These are phyloP conservation scores for Procapra przewalskii DNA, from an alignment of 2,113 vertebrate genomes.

Conservation along the genomic window DNA sequence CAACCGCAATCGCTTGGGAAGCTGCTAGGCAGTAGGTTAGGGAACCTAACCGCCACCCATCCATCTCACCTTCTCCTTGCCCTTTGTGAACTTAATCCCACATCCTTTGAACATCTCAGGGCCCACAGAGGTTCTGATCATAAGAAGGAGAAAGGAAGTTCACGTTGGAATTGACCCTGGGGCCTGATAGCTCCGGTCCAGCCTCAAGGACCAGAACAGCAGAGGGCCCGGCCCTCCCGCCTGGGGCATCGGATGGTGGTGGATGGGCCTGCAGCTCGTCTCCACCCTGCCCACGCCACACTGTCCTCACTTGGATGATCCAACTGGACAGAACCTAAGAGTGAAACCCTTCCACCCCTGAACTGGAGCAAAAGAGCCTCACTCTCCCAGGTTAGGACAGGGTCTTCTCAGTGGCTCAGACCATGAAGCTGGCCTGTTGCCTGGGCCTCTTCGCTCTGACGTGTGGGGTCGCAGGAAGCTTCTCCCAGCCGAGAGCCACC, in stretches of 20 bases:
- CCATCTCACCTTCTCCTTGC: constrained; percentile 76
- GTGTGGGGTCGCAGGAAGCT: neutral
- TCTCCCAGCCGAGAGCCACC: neutral
- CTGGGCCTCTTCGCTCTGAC: constrained; percentile 78
- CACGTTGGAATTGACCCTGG: constrained; percentile 92
- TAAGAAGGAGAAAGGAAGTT: constrained; percentile 86
- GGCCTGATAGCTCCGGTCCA: constrained; percentile 88
- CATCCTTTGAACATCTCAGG: constrained; percentile 88
- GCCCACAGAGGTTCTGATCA: constrained; percentile 83
- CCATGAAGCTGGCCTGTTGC: constrained; percentile 89
- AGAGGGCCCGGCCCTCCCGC: constrained; percentile 77
- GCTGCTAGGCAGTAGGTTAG: constrained; percentile 84
- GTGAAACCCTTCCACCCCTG: constrained; percentile 82
- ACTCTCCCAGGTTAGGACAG: constrained; percentile 82
- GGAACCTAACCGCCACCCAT: constrained; percentile 83
- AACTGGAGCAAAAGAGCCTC: constrained; percentile 83
- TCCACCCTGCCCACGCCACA: neutral
- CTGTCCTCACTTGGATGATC: constrained; percentile 74
- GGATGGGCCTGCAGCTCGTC: constrained; percentile 76
- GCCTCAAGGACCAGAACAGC: constrained; percentile 82
- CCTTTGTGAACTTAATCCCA: constrained; percentile 90
- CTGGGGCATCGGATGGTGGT: constrained; percentile 81
- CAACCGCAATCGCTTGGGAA: constrained; percentile 77
- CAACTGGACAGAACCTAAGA: constrained; percentile 81
- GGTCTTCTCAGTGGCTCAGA: constrained; percentile 81